Evolutionary conservation across 2,113 vertebrate species (phyloP).

Genomic region (Pterophyllum scalare): DNA sequence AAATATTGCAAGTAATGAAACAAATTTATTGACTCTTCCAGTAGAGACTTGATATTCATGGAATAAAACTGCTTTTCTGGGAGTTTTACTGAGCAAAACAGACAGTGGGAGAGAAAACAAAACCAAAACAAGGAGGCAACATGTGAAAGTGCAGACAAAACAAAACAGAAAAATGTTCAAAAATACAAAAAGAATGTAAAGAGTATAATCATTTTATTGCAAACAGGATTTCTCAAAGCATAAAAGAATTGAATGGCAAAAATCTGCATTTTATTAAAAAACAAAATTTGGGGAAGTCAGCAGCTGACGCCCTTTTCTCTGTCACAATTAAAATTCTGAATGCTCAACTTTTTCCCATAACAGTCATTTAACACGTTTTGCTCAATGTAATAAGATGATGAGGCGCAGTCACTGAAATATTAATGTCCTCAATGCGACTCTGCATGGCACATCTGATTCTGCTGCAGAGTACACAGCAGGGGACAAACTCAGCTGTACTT

Average conservation of each 20-base stretch:
- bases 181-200: conserved; percentile 81
- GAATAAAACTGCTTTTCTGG: conserved; percentile 93
- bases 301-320: conserved; percentile 55
- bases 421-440: conserved; percentile 48
- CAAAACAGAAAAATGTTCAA: conserved; percentile 80
- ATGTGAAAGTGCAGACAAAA: conserved; percentile 87
- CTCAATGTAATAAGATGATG: conserved; percentile 62
- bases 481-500: conserved; percentile 42
- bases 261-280: conserved; percentile 69
- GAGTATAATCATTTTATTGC: conserved; percentile 77
- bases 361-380: conserved; percentile 59
- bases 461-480: conserved; percentile 47
- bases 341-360: conserved; percentile 67
- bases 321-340: conserved; percentile 61
- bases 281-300: conserved; percentile 62
- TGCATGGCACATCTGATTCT: conserved; percentile 42
- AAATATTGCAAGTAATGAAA: conserved; percentile 85
- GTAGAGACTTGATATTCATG: conserved; percentile 92
- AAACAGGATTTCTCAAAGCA: conserved; percentile 72
- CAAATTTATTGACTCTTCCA: conserved; percentile 96
- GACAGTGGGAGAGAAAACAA: conserved; percentile 53
- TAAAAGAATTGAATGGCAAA: conserved; percentile 66
- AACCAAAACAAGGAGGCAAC: conserved; percentile 63
- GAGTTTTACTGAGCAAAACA: conserved; percentile 84
- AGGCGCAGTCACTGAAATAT: conserved; percentile 53